Evolutionary conservation across 2,888 invertebrate genomes (phyloP), one percentile per base, ranked within the genome.

Genomic region (Xestia xanthographa): DNA sequence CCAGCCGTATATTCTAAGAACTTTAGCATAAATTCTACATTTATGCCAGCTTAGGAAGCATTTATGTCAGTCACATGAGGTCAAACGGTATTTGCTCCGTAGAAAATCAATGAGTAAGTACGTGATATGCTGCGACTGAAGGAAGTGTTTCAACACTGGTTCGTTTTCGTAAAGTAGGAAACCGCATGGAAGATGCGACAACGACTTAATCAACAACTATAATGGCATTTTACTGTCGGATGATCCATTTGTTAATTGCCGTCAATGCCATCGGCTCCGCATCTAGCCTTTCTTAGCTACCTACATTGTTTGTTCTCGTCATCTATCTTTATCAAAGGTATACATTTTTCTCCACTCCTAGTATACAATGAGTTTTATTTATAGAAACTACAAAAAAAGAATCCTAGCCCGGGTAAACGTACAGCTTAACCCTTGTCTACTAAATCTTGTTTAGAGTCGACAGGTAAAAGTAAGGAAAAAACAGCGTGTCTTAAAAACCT

Each of bases 381-480:
- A 43, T 53, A 77, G 58, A 45, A 41, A 50, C 38, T 45, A 12
- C n/a, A 41, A n/a, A 73, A 63, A 62, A 48, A 22, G 1, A 34
- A 26, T 63, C 12, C n/a, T 63, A 48, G 29, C 12, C 62, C 48
- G 12, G 17, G 26, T 50, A 60, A 70, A 66, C 38, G 48, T 26
- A 62, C 34, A 58, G 66, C 58, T 50, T 62, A 79, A 74, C 74
- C 79, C 74, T 62, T 79, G 83, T 74, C 83, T 79, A 69, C 53
- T 83, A 74, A 81, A 81, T 79, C 80, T 62, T 66, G 14, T 83
- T 78, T 67, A 56, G 50, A 48, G 34, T 65, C 62, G 58, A 73
- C 73, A 83, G 74, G 80, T 74, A 45, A 62, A 48, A 77, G 53
- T 26, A 83, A 74, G 66, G 66, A 63, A 75, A 77, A 83, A 73